Evolutionary conservation across 2,113 vertebrate genomes (phyloP).

Genomic region (Parus major): DNA sequence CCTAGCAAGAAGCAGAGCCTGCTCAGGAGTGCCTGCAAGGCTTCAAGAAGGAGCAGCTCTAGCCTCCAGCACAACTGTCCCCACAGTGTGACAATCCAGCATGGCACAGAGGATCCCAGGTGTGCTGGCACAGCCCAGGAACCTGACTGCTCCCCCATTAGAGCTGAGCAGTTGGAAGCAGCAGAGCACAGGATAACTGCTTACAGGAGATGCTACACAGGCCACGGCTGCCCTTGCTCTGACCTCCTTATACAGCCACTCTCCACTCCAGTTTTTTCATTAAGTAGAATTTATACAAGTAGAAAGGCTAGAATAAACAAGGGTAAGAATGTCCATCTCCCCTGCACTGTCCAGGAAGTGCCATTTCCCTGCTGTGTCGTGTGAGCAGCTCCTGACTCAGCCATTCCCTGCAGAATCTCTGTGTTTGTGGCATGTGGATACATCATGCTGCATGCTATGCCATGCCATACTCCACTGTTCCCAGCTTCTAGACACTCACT

Average conservation of each 20-base stretch:
- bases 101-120: not conserved
- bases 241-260: not conserved
- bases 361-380: not conserved
- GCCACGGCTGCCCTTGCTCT: not conserved
- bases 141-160: not conserved
- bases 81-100: fast-evolving
- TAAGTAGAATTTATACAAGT: not conserved
- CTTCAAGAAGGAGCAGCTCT: not conserved
- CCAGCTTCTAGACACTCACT: not conserved
- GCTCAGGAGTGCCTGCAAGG: not conserved
- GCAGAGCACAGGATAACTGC: not conserved
- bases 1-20: not conserved
- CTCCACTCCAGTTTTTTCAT: not conserved
- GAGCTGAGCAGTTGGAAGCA: not conserved
- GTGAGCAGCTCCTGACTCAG: not conserved
- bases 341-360: not conserved
- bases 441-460: fast-evolving
- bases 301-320: not conserved
- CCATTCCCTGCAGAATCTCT: not conserved
- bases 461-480: not conserved
- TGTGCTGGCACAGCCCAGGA: not conserved
- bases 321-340: not conserved
- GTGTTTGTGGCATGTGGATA: not conserved
- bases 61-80: not conserved
- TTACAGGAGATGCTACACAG: not conserved